Evolutionary conservation across 2,888 invertebrate species (phyloP).

Genomic region (Xanthorhoe designata): DNA sequence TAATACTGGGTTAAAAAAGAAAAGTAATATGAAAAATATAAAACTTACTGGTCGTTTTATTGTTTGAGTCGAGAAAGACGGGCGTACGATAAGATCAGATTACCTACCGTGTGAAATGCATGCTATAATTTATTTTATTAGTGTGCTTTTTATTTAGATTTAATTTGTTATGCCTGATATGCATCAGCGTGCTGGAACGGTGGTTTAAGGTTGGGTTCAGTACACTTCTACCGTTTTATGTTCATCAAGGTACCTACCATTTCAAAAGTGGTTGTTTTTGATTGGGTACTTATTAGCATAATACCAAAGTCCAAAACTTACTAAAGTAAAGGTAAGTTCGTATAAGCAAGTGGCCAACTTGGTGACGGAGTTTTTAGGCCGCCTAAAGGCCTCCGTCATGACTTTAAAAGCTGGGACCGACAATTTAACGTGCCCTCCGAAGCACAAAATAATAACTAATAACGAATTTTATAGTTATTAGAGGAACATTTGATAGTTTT

Average conservation of each 20-base stretch:
- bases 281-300: too few species aligned
- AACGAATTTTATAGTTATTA: too few species aligned
- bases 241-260: background rate
- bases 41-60: background rate
- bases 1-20: background rate
- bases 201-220: background rate
- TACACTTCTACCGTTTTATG: background rate
- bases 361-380: too few species aligned
- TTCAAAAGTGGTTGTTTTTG: too few species aligned
- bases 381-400: too few species aligned
- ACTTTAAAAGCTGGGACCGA: too few species aligned
- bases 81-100: constrained; percentile 29
- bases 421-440: too few species aligned
- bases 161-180: constrained; percentile 7
- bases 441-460: too few species aligned
- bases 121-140: constrained; percentile 24
- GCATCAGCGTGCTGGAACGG: background rate
- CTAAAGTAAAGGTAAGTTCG: too few species aligned
- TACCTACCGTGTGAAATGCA: constrained; percentile 27
- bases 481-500: too few species aligned
- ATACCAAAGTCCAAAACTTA: too few species aligned
- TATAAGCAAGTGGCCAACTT: too few species aligned
- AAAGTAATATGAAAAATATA: background rate
- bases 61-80: constrained; percentile 5
- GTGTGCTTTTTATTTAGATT: background rate